Evolutionary conservation across 2,797 vertebrate genomes (phyloP).

Genomic region (Falco novaeseelandiae): DNA sequence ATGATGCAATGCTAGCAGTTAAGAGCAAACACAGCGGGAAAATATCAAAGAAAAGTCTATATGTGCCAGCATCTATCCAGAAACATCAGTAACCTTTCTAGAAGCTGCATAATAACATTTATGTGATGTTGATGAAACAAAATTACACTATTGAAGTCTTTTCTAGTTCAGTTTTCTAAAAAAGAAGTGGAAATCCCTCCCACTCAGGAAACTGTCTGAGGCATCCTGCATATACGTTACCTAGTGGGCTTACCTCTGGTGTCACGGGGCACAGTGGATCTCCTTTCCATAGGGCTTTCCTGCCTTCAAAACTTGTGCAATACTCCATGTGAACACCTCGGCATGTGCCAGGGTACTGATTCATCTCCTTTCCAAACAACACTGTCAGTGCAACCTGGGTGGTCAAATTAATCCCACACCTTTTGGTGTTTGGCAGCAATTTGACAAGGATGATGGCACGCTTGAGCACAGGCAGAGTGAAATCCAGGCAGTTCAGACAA

Average conservation of each 20-base stretch:
- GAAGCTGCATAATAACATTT: neutral
- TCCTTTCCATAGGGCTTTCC: neutral
- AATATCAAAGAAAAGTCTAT: neutral
- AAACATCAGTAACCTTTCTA: neutral
- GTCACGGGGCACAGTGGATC: fast-evolving
- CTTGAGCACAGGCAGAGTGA: neutral
- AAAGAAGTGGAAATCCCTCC: neutral
- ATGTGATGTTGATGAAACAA: neutral
- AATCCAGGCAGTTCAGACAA: neutral
- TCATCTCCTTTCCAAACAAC: neutral
- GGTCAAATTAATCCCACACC: neutral
- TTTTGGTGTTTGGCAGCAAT: neutral
- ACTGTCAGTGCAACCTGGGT: neutral
- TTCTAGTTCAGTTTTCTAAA: neutral
- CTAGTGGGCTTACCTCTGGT: neutral
- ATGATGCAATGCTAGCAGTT: no score
- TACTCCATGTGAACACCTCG: fast-evolving
- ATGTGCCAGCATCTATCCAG: neutral
- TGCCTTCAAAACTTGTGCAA: neutral
- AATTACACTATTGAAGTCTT: neutral
- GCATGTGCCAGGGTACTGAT: neutral
- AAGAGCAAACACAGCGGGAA: neutral
- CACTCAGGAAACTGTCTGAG: neutral
- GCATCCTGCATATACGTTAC: neutral
- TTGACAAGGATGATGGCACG: neutral